These are phyloP conservation scores for Albula goreensis DNA, from an alignment of 2,113 vertebrate species.

Conservation along the genomic window DNA sequence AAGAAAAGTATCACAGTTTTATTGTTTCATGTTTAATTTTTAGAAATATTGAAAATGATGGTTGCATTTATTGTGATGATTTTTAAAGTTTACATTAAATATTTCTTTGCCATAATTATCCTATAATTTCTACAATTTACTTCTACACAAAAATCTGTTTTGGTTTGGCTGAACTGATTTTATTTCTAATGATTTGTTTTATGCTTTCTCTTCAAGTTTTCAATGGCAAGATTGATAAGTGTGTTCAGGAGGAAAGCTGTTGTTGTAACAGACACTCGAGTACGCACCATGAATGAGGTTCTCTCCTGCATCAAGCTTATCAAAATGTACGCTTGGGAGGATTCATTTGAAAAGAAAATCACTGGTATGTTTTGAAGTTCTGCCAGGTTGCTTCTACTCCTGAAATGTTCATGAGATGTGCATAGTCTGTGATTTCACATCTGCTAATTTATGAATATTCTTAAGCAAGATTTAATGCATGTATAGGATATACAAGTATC, in stretches of 20 bases:
- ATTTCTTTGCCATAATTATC: not conserved
- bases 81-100: not conserved
- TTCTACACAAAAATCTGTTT: not conserved
- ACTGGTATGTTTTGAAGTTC: constrained; percentile 50
- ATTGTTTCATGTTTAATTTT: not conserved
- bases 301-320: constrained; percentile 80
- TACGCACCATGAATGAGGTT: constrained; percentile 78
- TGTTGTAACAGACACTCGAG: constrained; percentile 65
- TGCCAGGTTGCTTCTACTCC: not conserved
- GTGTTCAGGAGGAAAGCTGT: constrained; percentile 62
- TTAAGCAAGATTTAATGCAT: not conserved
- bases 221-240: constrained; percentile 65
- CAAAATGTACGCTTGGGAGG: constrained; percentile 81
- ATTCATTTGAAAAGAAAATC: constrained; percentile 69
- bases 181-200: not conserved
- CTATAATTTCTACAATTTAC: not conserved
- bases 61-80: not conserved
- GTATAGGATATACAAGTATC: constrained; percentile 30
- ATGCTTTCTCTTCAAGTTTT: constrained; percentile 58
- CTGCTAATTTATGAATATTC: too few relatives aligned
- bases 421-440: too few relatives aligned
- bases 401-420: too few relatives aligned
- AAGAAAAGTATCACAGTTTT: not conserved
- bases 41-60: not conserved
- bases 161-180: not conserved